phyloP scores from a whole-genome alignment of 1,140 invertebrate species.

The Maniola jurtina region DNA sequence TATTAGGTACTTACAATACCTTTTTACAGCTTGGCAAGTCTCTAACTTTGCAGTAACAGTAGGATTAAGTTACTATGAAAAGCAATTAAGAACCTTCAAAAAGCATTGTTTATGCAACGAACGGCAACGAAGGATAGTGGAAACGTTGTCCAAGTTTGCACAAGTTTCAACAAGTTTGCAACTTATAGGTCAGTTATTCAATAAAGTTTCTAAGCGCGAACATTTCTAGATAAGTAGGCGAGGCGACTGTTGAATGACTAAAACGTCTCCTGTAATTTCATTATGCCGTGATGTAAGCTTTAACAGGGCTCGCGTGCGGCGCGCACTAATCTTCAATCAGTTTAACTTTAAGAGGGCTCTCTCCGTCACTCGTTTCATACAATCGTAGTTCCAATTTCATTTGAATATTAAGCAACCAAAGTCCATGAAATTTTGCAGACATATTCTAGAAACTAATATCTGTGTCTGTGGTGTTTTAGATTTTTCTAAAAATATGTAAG shows the following conservation, averaged over 20 bases:
- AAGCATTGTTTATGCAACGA: constrained; percentile 23
- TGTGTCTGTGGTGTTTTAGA: too few species aligned
- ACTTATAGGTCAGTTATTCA: constrained; percentile 23
- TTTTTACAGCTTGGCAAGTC: too few species aligned
- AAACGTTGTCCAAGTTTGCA: constrained; percentile 10
- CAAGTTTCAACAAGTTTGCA: constrained; percentile 2
- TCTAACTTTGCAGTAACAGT: background rate
- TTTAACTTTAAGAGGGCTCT: too few species aligned
- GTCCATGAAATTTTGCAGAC: too few species aligned
- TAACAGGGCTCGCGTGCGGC: too few species aligned
- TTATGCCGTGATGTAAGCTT: constrained; percentile 4
- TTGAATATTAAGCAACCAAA: too few species aligned
- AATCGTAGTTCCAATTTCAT: too few species aligned
- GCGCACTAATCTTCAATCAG: too few species aligned
- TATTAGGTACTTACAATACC: too few species aligned
- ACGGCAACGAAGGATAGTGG: constrained; percentile 12
- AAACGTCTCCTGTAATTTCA: constrained; percentile 16
- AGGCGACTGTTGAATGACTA: constrained; percentile 16
- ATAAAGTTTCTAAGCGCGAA: constrained; percentile 18
- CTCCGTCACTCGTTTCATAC: too few species aligned
- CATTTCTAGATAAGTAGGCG: constrained; percentile 20
- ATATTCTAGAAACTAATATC: too few species aligned
- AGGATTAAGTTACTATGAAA: constrained; percentile 9
- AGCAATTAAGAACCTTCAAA: constrained; percentile 8
- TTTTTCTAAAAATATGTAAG: too few species aligned